Evolutionary conservation across 1,140 invertebrate genomes (phyloP).

Genomic region (Heliconius eleuchia): DNA sequence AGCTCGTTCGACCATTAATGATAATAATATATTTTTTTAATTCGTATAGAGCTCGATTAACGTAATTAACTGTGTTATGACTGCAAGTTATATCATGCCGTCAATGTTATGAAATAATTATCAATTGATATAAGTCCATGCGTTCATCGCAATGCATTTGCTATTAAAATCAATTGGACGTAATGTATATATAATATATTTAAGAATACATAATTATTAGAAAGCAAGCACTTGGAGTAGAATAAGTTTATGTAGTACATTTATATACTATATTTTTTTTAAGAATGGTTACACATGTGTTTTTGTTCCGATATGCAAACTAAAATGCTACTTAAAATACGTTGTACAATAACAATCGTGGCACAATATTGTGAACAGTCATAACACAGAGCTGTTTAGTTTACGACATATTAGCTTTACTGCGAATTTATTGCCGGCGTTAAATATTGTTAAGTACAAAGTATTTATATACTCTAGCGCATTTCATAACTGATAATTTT

Average conservation of each 20-base stretch:
- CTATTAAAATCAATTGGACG: not conserved
- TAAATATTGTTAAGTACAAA: conserved; percentile 48
- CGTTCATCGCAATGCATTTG: not conserved
- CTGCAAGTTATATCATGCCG: conserved; percentile 44
- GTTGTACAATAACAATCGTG: conserved; percentile 27
- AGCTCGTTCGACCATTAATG: conserved; percentile 44
- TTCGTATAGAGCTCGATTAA: conserved; percentile 38
- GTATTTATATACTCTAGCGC: conserved; percentile 37
- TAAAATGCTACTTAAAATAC: conserved; percentile 26
- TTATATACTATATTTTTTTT: conserved; percentile 12
- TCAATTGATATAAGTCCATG: not conserved
- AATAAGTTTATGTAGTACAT: not conserved
- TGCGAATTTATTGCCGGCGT: conserved; percentile 39
- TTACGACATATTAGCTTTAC: conserved; percentile 37
- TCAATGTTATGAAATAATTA: conserved; percentile 22
- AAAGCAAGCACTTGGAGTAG: not conserved
- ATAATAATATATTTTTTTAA: conserved; percentile 42
- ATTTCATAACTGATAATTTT: conserved; percentile 26
- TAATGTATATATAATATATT: conserved; percentile 1
- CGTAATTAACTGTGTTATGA: conserved; percentile 48
- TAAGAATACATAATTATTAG: conserved; percentile 14
- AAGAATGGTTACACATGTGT: not conserved
- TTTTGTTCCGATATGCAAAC: not conserved
- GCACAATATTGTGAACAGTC: conserved; percentile 38
- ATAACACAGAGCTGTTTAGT: conserved; percentile 36